Evolutionary conservation across 2,797 vertebrate genomes (phyloP).

Genomic region (Capromys pilorides): DNA sequence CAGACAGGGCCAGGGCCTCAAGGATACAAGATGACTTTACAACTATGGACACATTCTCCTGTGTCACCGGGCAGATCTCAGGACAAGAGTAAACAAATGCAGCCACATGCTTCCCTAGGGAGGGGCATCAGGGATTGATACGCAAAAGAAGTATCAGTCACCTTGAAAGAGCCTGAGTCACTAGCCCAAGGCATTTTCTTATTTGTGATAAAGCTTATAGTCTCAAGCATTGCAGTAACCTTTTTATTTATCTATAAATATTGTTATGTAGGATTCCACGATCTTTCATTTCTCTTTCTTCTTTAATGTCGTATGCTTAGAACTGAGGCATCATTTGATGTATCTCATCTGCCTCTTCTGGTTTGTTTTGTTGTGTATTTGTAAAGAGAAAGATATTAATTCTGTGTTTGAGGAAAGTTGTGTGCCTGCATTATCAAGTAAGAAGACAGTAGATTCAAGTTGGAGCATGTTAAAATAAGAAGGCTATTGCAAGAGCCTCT

Average conservation of each 20-base stretch:
- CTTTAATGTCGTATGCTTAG: not conserved
- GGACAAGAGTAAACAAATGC: no score
- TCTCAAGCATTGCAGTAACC: not conserved
- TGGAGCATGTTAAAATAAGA: conserved; percentile 20
- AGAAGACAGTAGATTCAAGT: conserved; percentile 42
- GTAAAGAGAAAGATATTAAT: not conserved
- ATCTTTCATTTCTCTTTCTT: not conserved
- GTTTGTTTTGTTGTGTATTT: not conserved
- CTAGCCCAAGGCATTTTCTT: not conserved
- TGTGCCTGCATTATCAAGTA: not conserved
- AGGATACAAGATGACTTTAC: no score
- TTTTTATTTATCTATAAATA: not conserved
- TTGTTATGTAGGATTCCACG: not conserved
- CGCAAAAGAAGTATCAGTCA: no score
- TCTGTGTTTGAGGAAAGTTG: conserved; percentile 1
- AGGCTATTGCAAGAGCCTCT: not conserved
- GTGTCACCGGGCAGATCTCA: no score
- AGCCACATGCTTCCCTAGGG: no score
- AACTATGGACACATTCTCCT: no score
- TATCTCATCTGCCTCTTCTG: not conserved
- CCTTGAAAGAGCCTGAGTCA: no score
- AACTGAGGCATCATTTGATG: not conserved
- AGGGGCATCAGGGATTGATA: no score
- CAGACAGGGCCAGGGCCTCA: no score
- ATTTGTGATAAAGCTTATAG: not conserved